Evolutionary conservation across 2,113 vertebrate genomes (phyloP), one percentile per base, ranked within the genome.

Genomic region (Grallaria varia): DNA sequence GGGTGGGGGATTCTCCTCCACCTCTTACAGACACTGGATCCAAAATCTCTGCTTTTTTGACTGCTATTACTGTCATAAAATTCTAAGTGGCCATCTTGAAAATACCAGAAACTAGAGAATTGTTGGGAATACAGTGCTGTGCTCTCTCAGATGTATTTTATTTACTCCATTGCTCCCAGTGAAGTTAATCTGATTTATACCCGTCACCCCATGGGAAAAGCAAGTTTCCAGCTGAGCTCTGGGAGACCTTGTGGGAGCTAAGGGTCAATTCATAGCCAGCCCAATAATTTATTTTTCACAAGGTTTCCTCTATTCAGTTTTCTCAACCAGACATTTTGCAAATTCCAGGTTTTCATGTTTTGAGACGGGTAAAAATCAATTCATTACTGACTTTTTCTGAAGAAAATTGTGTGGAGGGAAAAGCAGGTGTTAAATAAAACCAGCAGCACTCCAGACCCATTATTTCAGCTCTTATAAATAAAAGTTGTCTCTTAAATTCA

Each of bases 141-240:
- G n/a, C 58, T 77, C 31, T 44, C 40, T 81, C 75, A 20, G n/a
- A 62, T 63, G 25, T 72, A 47, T 96, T 96, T 73, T 72, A 47
- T 96, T 96, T 73, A 39, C 52, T 86, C 37, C 47, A 13, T 42
- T 87, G n/a, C 47, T 78, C 20, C 68, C 85, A 49, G 59, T 45
- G 62, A 84, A 88, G 45, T 69, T 83, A 68, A 69, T 76, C 59
- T 95, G 56, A 90, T 94, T 95, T 90, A 75, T 78, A 87, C 37
- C 55, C 40, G 74, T 23, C 39, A 68, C 60, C 31, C 52, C 24
- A 47, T 1, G 9, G 50, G 89, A 86, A 86, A 91, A 83, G 33
- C 52, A 67, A 72, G 52, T 78, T 90, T 74, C 75, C 75, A 78
- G 39, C 52, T 33, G 64, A 83, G 60, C 44, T 87, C 72, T 37